Conservation (phyloP, 2,888 invertebrate genomes). For the Cremastinae sp. region DNA sequence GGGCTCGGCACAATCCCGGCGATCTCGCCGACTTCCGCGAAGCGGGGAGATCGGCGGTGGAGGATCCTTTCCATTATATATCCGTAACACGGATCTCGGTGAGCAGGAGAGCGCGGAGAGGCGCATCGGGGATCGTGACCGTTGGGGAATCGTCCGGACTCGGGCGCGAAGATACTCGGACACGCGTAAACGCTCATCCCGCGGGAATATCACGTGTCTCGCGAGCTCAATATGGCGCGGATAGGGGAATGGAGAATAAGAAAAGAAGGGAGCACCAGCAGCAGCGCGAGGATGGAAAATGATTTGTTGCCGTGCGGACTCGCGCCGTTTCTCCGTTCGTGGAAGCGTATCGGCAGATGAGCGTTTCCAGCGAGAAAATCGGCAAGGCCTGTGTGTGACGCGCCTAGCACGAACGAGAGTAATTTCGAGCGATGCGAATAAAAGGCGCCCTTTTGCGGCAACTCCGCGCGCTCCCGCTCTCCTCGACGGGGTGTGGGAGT, state of each 20-base stretch:
- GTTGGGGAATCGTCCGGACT: slow-evolving; percentile 45
- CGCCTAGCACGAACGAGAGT: slow-evolving; percentile 69
- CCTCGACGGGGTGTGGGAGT: slow-evolving; percentile 76
- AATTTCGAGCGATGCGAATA: slow-evolving; percentile 72
- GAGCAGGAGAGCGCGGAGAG: slow-evolving; percentile 31
- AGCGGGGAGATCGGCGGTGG: slow-evolving; percentile 55
- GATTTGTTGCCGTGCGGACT: not conserved
- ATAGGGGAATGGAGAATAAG: slow-evolving; percentile 14
- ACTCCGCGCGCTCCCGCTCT: slow-evolving; percentile 57
- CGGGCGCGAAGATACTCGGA: slow-evolving; percentile 60
- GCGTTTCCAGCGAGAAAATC: slow-evolving; percentile 31
- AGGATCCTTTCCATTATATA: slow-evolving; percentile 43
- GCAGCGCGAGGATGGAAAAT: slow-evolving; percentile 18
- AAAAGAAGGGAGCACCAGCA: slow-evolving; percentile 7
- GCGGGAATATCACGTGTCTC: slow-evolving; percentile 59
- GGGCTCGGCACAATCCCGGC: slow-evolving; percentile 18
- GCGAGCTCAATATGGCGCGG: slow-evolving; percentile 22
- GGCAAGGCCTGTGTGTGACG: slow-evolving; percentile 47
- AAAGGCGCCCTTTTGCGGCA: slow-evolving; percentile 70
- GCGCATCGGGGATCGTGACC: slow-evolving; percentile 55
- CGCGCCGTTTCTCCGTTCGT: slow-evolving; percentile 46
- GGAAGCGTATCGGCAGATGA: slow-evolving; percentile 58
- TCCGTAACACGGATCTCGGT: slow-evolving; percentile 44
- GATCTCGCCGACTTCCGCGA: not conserved
- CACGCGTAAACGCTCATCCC: slow-evolving; percentile 61